Percentiles rank a stretch among this genome's conserved stretches.
Conservation (phyloP, 2,797 vertebrate genomes). For the Austrolebias charrua region DNA sequence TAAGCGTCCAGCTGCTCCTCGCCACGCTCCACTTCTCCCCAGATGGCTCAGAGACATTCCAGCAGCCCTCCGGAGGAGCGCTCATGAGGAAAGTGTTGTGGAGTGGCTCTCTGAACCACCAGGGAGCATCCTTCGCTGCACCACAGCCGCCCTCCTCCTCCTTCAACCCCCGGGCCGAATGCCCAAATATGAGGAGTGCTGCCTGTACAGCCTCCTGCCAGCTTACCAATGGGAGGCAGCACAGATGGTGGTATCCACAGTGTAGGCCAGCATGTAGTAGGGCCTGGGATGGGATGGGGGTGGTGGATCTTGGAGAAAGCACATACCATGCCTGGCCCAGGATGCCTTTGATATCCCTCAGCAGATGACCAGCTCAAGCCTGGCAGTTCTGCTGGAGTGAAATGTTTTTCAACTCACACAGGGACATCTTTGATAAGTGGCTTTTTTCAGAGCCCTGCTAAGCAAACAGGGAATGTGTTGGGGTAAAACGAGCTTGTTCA, state of each 20-base stretch:
- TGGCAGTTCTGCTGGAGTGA: conserved; percentile 41
- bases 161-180: conserved; percentile 62
- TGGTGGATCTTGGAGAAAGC: conserved; percentile 52
- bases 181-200: conserved; percentile 65
- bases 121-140: conserved; percentile 68
- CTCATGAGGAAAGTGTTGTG: conserved; percentile 79
- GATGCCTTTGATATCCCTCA: conserved; percentile 66
- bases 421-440: conserved; percentile 56
- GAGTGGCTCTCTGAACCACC: conserved; percentile 80
- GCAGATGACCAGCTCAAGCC: conserved; percentile 65
- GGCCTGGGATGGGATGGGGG: conserved; percentile 37
- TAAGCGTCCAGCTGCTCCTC: conserved; percentile 82
- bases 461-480: conserved; percentile 37
- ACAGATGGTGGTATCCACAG: conserved; percentile 75
- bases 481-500: conserved; percentile 44
- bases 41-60: conserved; percentile 83
- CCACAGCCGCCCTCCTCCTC: conserved; percentile 63
- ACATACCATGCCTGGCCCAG: conserved; percentile 65
- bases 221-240: conserved; percentile 71
- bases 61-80: conserved; percentile 77
- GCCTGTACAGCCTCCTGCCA: conserved; percentile 63
- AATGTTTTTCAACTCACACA: conserved; percentile 58
- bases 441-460: conserved; percentile 39
- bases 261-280: conserved; percentile 63
- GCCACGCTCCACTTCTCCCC: conserved; percentile 83